Conservation (phyloP, 2,888 invertebrate species). For the Gastrophysa polygoni region DNA sequence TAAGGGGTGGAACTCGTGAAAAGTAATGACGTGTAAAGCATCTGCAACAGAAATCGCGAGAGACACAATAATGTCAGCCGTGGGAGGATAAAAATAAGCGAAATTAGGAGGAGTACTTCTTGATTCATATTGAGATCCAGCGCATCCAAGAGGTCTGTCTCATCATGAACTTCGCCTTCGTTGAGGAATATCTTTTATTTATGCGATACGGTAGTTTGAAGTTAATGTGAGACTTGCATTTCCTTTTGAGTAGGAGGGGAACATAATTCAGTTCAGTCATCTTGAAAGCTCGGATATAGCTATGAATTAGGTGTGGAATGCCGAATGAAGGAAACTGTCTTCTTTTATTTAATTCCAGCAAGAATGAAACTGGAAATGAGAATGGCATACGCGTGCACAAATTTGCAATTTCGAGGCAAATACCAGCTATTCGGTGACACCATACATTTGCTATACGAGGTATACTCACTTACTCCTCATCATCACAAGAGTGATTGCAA, state of each 20-base stretch:
- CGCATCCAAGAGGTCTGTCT: not conserved
- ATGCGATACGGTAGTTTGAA: not conserved
- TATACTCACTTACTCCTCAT: no score
- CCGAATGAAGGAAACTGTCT: not conserved
- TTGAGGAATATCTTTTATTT: not conserved
- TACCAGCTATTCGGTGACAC: no score
- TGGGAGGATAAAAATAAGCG: conserved; percentile 26
- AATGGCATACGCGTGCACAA: no score
- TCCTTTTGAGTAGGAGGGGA: not conserved
- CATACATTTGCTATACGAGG: no score
- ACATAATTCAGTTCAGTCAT: not conserved
- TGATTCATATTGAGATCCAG: conserved; percentile 1
- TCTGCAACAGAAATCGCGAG: conserved; percentile 28
- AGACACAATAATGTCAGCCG: conserved; percentile 22
- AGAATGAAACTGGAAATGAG: no score
- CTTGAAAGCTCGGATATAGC: not conserved
- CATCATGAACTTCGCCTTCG: not conserved
- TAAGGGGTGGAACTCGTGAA: conserved; percentile 30
- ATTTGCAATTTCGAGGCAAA: no score
- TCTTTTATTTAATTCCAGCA: not conserved
- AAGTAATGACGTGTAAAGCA: conserved; percentile 34
- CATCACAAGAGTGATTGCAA: no score
- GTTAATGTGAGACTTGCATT: not conserved
- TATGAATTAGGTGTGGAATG: not conserved
- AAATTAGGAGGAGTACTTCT: conserved; percentile 14